phyloP scores from a whole-genome alignment of 2,113 vertebrate species.

The Hemiprocne comata region DNA sequence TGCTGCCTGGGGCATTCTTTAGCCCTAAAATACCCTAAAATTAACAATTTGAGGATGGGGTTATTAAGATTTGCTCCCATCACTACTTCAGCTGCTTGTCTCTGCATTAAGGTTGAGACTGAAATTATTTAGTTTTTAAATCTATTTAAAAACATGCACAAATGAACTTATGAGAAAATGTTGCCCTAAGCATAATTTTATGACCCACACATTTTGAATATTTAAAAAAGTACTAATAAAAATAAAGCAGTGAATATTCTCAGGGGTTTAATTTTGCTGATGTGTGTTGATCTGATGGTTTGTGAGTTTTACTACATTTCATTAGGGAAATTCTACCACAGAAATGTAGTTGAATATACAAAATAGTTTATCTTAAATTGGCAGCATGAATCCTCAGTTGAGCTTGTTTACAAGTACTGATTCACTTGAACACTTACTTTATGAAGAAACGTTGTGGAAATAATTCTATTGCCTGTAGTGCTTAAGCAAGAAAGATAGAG shows the following conservation, averaged over 20 bases:
- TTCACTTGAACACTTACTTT: slow-evolving; percentile 68
- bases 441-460: slow-evolving; percentile 57
- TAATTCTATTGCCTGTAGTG: slow-evolving; percentile 61
- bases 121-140: slow-evolving; percentile 56
- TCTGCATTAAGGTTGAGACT: not conserved
- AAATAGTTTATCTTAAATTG: slow-evolving; percentile 69
- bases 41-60: not conserved
- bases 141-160: slow-evolving; percentile 61
- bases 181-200: slow-evolving; percentile 75
- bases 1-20: slow-evolving; percentile 7
- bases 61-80: not conserved
- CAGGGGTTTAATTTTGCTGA: slow-evolving; percentile 73
- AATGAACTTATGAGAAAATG: slow-evolving; percentile 71
- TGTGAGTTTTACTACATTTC: slow-evolving; percentile 75
- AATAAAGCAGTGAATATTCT: slow-evolving; percentile 71
- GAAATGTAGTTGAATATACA: slow-evolving; percentile 63
- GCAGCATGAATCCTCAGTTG: slow-evolving; percentile 59
- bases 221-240: slow-evolving; percentile 72
- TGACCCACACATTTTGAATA: slow-evolving; percentile 74
- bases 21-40: slow-evolving; percentile 38
- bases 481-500: slow-evolving; percentile 49
- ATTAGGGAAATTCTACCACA: slow-evolving; percentile 69
- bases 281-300: slow-evolving; percentile 70
- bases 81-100: not conserved
- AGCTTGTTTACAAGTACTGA: slow-evolving; percentile 66